Evolutionary conservation across 2,113 vertebrate genomes (phyloP).

Genomic region (Xyrauchen texanus): DNA sequence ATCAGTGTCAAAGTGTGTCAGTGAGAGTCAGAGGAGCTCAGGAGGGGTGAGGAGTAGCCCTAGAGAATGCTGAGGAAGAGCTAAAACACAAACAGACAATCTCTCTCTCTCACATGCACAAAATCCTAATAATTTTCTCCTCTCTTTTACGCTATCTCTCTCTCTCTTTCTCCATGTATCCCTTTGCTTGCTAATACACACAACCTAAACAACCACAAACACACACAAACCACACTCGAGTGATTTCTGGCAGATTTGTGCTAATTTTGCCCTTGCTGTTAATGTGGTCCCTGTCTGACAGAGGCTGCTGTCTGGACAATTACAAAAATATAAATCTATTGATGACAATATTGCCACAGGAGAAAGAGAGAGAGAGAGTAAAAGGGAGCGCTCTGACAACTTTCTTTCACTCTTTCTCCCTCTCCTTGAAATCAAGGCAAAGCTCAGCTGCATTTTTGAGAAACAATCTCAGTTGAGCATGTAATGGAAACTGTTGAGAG

Average conservation of each 20-base stretch:
- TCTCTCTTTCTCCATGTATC: no score
- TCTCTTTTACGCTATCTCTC: neutral
- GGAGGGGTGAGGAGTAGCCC: conserved; percentile 17
- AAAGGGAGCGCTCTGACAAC: neutral
- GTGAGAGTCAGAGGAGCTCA: neutral
- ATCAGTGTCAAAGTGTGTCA: conserved; percentile 33
- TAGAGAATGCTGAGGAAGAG: neutral
- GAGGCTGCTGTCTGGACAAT: neutral
- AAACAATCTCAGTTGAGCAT: conserved; percentile 49
- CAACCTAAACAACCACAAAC: neutral
- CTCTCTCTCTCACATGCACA: neutral
- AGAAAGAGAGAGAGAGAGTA: neutral
- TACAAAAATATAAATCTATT: conserved; percentile 4
- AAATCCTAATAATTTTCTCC: neutral
- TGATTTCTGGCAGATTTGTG: conserved; percentile 29
- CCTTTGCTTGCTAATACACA: neutral
- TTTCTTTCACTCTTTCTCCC: conserved; percentile 36
- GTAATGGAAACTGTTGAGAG: conserved; percentile 59
- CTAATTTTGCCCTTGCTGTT: conserved; percentile 40
- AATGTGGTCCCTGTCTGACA: conserved; percentile 25
- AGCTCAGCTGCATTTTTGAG: conserved; percentile 51
- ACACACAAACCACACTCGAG: neutral
- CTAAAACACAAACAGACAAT: neutral
- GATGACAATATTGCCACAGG: conserved; percentile 30
- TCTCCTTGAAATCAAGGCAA: conserved; percentile 12